Conservation (phyloP, 2,888 invertebrate genomes). For the Cryptocephalus primarius region DNA sequence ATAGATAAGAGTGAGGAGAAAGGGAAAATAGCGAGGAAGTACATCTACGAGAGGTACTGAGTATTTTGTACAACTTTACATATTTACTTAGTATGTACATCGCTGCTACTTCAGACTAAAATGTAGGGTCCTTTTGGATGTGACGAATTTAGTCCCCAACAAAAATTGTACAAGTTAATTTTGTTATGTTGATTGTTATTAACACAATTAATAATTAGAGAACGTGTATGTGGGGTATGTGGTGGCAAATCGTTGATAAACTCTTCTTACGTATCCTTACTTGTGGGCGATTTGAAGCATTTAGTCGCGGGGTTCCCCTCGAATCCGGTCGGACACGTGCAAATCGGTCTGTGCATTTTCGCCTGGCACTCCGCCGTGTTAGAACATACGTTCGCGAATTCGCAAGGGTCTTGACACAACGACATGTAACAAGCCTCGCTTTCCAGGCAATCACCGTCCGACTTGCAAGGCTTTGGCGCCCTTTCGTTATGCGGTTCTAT, state of each 20-base stretch:
- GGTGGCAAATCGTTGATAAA: too few relatives aligned
- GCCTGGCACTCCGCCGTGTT: slow-evolving; percentile 66
- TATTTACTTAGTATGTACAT: too few relatives aligned
- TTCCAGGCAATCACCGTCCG: slow-evolving; percentile 74
- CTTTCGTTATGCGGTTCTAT: slow-evolving; percentile 61
- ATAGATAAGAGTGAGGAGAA: slow-evolving; percentile 10
- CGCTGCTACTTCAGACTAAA: too few relatives aligned
- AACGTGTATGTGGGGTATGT: too few relatives aligned
- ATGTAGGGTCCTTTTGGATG: too few relatives aligned
- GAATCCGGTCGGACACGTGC: slow-evolving; percentile 68
- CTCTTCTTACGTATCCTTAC: slow-evolving; percentile 46
- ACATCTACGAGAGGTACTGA: too few relatives aligned
- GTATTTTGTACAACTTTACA: too few relatives aligned
- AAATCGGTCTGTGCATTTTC: slow-evolving; percentile 73
- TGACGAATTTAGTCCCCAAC: too few relatives aligned
- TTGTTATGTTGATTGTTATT: too few relatives aligned
- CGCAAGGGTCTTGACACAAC: slow-evolving; percentile 73
- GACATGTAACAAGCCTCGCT: slow-evolving; percentile 75
- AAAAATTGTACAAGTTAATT: too few relatives aligned
- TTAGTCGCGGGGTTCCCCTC: slow-evolving; percentile 74
- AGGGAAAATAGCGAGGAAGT: slow-evolving; percentile 7
- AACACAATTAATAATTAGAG: too few relatives aligned
- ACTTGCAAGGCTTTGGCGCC: slow-evolving; percentile 68
- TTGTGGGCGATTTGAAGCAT: slow-evolving; percentile 63
- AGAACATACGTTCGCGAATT: slow-evolving; percentile 68